Evolutionary conservation across 2,113 vertebrate genomes (phyloP), one percentile per base, ranked within the genome.

Genomic region (Nothocercus nigrocapillus): DNA sequence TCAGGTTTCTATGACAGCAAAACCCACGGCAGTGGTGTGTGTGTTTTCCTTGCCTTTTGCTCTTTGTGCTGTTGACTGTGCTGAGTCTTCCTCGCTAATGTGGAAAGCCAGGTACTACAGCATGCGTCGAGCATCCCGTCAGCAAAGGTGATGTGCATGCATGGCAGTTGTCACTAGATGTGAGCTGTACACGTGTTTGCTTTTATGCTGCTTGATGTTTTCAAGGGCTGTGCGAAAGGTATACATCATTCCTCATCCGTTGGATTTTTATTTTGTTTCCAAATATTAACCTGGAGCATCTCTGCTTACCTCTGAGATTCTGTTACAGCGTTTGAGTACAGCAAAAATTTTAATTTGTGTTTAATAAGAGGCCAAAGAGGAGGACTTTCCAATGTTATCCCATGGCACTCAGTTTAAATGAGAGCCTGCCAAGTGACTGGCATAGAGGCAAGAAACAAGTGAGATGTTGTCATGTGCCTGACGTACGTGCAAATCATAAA

Each of bases 11-110:
- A 77, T 97, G 81, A 92, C 84, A 96, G 95, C 90, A 94, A 97
- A 96, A 97, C 89, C 83, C 87, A 11, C 93, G 59, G 77, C 86
- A 92, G 68, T 93, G 76, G 85, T 88, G 45, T 81, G 89, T 97
- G 96, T 97, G 91, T 96, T 97, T 91, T 96, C 90, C 93, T 96
- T 96, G 88, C 90, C 58, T 95, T 96, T 96, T 97, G 89, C 89
- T 96, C 92, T 92, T 74, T 96, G 86, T 96, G 94, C 45, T 97
- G 97, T 73, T 93, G 95, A 97, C 97, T 97, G 90, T 94, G 75
- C 93, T 97, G 96, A 59, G 32, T 91, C 77, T 96, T 97, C 90
- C 88, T 94, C 95, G 96, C 97, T 98, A 98, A 98, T 98, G 96
- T 98, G 97, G 97, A 97, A 97, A 98, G 88, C 77, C 54, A 96